phyloP scores from a whole-genome alignment of 2,797 vertebrate genomes.

The Pelodytes ibericus region DNA sequence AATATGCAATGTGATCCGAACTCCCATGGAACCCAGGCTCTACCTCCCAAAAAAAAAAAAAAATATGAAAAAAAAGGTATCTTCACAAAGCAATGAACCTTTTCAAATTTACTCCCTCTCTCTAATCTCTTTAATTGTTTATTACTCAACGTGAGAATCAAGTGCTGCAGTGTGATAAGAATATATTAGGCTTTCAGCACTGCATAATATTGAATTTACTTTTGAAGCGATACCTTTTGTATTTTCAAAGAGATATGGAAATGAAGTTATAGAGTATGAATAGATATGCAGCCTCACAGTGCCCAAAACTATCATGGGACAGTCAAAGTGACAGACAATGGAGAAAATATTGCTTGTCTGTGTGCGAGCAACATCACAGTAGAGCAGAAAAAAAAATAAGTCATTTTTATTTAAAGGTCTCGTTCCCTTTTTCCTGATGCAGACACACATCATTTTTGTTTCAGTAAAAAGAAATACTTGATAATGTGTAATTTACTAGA shows the following conservation, averaged over 20 bases:
- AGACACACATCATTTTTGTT: no score
- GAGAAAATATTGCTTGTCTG: constrained; percentile 59
- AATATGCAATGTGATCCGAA: constrained; percentile 46
- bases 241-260: constrained; percentile 60
- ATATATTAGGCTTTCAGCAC: constrained; percentile 62
- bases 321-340: constrained; percentile 57
- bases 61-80: constrained; percentile 50
- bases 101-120: constrained; percentile 51
- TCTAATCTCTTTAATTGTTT: constrained; percentile 51
- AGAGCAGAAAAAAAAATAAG: neutral
- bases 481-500: no score
- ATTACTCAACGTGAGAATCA: constrained; percentile 58
- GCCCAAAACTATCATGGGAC: constrained; percentile 46
- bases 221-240: constrained; percentile 63
- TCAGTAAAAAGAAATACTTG: no score
- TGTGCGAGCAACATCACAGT: constrained; percentile 68
- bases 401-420: no score
- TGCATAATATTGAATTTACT: constrained; percentile 60
- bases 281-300: constrained; percentile 60
- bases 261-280: constrained; percentile 64
- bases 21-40: constrained; percentile 38
- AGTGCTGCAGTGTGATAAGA: constrained; percentile 59
- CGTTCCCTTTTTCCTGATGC: no score
- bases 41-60: no score
- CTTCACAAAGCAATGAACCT: constrained; percentile 56